These are phyloP conservation scores for Acronicta psi DNA, from an alignment of 2,888 invertebrate species.

Conservation along the genomic window DNA sequence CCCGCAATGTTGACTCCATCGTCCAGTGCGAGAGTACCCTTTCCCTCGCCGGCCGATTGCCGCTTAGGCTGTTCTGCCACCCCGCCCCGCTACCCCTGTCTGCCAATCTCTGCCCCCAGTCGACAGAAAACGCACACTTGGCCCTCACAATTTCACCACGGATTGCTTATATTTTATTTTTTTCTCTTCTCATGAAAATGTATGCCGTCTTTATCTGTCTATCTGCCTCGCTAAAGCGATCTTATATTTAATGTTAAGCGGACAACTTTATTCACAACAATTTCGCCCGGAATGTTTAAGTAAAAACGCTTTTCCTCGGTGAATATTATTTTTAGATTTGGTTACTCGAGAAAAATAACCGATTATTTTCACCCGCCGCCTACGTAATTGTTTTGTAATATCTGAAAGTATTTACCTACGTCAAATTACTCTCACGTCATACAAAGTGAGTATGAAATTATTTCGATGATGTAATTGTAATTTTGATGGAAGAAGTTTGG, in stretches of 20 bases:
- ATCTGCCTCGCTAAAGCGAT: constrained; percentile 80
- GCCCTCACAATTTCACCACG: constrained; percentile 72
- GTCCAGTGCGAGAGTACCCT: constrained; percentile 66
- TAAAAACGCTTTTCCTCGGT: constrained; percentile 65
- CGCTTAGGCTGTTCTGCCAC: constrained; percentile 68
- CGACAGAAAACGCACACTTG: constrained; percentile 76
- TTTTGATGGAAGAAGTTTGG: constrained; percentile 13
- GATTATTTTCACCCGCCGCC: constrained; percentile 56
- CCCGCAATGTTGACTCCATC: constrained; percentile 73
- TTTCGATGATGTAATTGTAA: constrained; percentile 32
- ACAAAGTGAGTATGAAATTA: constrained; percentile 28
- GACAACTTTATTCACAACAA: constrained; percentile 77
- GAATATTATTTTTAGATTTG: constrained; percentile 72
- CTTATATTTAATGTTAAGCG: constrained; percentile 82
- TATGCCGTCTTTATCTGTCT: constrained; percentile 82
- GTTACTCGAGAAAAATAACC: constrained; percentile 65
- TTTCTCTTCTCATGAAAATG: constrained; percentile 81
- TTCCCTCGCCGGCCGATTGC: constrained; percentile 60
- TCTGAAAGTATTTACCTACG: constrained; percentile 43
- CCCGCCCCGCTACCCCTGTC: constrained; percentile 57
- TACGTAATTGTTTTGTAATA: constrained; percentile 51
- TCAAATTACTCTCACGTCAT: constrained; percentile 32
- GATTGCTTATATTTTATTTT: constrained; percentile 75
- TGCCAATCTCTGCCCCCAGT: constrained; percentile 74
- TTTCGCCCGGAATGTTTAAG: constrained; percentile 68